These are phyloP conservation scores for Elgaria multicarinata DNA, from an alignment of 2,113 vertebrate genomes.

Conservation along the genomic window DNA sequence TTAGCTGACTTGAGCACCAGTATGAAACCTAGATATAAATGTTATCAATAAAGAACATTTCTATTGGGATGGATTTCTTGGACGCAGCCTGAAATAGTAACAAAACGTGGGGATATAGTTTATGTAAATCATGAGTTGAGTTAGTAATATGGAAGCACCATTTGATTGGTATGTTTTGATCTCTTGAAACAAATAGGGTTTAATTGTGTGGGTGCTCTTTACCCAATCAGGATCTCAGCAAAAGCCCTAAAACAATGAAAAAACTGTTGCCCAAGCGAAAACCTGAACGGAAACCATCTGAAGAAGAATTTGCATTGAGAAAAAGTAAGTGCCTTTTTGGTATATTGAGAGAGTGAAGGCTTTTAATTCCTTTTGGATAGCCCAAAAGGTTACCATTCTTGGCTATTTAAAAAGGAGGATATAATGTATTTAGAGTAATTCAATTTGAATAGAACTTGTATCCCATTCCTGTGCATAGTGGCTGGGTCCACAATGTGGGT, in stretches of 20 bases:
- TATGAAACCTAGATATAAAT: not conserved
- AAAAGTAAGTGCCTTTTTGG: slow-evolving; percentile 85
- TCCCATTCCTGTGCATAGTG: not conserved
- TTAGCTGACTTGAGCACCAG: not conserved
- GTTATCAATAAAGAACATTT: not conserved
- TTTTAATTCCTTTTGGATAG: not conserved
- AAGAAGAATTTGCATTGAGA: slow-evolving; percentile 96
- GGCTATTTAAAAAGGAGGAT: not conserved
- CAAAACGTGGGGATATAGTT: not conserved
- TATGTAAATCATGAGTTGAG: not conserved
- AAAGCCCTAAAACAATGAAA: slow-evolving; percentile 99
- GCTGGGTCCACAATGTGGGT: too few relatives aligned
- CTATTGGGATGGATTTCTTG: slow-evolving; percentile 16
- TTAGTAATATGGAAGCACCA: not conserved
- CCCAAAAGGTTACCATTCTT: not conserved
- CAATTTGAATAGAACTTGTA: not conserved
- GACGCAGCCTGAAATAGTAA: not conserved
- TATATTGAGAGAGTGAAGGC: too few relatives aligned
- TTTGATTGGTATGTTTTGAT: not conserved
- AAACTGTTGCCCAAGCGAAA: slow-evolving; percentile 98
- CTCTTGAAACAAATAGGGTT: not conserved
- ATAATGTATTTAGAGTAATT: not conserved
- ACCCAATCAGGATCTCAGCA: slow-evolving; percentile 90
- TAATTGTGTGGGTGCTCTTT: not conserved
- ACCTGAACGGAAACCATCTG: slow-evolving; percentile 95